Percentiles rank a stretch among this genome's conserved stretches.
These are phyloP conservation scores for Noctua fimbriata DNA, from an alignment of 2,888 invertebrate species.

Conservation along the genomic window DNA sequence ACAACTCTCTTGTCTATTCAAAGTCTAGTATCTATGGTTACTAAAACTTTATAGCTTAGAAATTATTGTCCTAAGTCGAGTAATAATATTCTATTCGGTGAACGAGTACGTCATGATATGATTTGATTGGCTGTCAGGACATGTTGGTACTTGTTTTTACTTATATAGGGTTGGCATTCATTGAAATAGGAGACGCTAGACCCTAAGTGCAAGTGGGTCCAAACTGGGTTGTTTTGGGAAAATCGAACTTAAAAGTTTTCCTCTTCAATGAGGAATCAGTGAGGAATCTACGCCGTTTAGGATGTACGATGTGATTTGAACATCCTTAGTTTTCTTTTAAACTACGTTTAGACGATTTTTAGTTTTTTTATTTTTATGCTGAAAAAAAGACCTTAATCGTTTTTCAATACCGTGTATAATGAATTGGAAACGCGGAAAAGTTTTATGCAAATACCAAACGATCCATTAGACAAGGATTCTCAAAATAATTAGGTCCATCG, in stretches of 20 bases:
- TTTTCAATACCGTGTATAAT: slow-evolving; percentile 13
- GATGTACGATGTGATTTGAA: no score
- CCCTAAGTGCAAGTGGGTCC: no score
- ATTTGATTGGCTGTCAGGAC: neutral
- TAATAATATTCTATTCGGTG: neutral
- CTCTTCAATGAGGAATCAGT: no score
- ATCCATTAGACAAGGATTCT: slow-evolving; percentile 56
- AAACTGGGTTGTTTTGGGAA: no score
- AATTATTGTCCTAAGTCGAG: neutral
- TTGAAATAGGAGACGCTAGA: no score
- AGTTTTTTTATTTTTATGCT: no score
- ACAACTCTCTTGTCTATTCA: neutral
- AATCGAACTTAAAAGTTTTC: no score
- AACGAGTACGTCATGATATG: neutral
- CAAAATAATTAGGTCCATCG: slow-evolving; percentile 53
- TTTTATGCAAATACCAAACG: slow-evolving; percentile 45
- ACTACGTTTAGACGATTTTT: no score
- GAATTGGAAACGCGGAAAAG: slow-evolving; percentile 5
- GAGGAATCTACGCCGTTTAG: no score
- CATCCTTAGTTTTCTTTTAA: no score
- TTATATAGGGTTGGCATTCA: no score
- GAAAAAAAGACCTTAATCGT: neutral
- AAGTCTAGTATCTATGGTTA: neutral
- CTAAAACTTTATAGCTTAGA: neutral
- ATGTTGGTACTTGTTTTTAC: neutral